Conservation (phyloP, 2,888 invertebrate genomes). For the Empis livida region DNA sequence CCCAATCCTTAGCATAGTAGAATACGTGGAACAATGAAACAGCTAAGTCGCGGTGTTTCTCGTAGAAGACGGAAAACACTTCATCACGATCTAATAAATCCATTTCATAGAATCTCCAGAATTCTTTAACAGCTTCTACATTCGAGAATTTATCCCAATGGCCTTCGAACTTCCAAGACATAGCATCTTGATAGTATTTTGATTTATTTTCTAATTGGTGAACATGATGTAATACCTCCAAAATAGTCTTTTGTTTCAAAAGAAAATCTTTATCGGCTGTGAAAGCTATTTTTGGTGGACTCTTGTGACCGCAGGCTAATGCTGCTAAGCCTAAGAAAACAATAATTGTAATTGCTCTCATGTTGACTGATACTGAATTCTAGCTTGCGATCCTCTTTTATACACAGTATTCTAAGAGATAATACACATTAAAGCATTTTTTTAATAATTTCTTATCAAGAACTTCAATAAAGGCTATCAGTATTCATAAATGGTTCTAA, state of each 20-base stretch:
- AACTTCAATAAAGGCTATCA: too few relatives aligned
- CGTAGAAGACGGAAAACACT: conserved; percentile 23
- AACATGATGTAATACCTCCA: conserved; percentile 21
- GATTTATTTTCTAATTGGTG: conserved; percentile 36
- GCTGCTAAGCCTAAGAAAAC: conserved; percentile 21
- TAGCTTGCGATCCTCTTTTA: too few relatives aligned
- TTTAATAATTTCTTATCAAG: too few relatives aligned
- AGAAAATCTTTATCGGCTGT: conserved; percentile 21
- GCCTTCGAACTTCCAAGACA: conserved; percentile 5
- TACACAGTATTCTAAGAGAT: too few relatives aligned
- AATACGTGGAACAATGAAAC: conserved; percentile 49
- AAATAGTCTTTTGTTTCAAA: conserved; percentile 23
- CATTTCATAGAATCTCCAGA: conserved; percentile 42
- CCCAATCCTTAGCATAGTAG: conserved; percentile 55
- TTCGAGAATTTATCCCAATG: conserved; percentile 44
- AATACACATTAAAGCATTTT: too few relatives aligned
- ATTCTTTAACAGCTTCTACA: conserved; percentile 43
- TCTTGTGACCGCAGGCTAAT: conserved; percentile 13
- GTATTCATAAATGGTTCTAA: too few relatives aligned
- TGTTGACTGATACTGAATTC: not conserved
- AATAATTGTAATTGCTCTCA: conserved; percentile 19
- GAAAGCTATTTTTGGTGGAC: conserved; percentile 15
- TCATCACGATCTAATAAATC: conserved; percentile 30
- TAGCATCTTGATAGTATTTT: conserved; percentile 29
- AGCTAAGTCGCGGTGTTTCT: conserved; percentile 42